Evolutionary conservation across 2,113 vertebrate genomes (phyloP), one percentile per base, ranked within the genome.

Genomic region (Pseudorasbora parva): DNA sequence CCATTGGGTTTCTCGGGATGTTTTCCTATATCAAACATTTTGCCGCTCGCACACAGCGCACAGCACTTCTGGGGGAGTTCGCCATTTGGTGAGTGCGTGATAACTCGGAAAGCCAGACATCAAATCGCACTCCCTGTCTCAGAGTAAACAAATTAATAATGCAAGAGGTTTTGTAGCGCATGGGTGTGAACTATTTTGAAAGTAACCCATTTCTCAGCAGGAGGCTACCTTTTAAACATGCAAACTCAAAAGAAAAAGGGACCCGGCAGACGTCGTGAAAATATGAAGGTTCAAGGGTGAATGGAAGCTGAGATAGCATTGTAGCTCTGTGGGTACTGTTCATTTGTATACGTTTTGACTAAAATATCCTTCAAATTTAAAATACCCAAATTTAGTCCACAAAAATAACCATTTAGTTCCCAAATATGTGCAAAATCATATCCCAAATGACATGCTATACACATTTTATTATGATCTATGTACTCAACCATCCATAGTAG

Each of bases 111-210:
- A 82, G 57, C 8, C 81, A 66, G 68, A 79, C 84, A 78, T 86
- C 73, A 82, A 72, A 84, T 85, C 30, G 51, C 62, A 71, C 71
- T 81, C 66, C 41, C 49, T 37, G 14, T 88, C 78, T 84, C 57
- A 30, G 82, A 84, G 87, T 88, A 88, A 86, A 88, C 85, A 88
- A 84, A 84, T 88, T 88, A 88, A 86, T 88, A 88, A 88, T 88
- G 85, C 85, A 86, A 66, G 47, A 84, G 85, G 62, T 88, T 88
- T 86, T 88, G 85, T 80, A 85, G 79, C 21, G 3, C 21, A 62
- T 74, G 64, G 27, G 75, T 75, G 85, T 66, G 83, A 87, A 83
- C 76, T 76, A 66, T 87, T 85, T 84, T 82, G 54, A 87, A 86
- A 80, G 83, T 88, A 85, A 85, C 87, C 82, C 87, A 82, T 69